Percentiles rank a stretch among this genome's conserved stretches.
Evolutionary conservation across 2,113 vertebrate genomes (phyloP).

Genomic region (Rhabdomys dilectus): DNA sequence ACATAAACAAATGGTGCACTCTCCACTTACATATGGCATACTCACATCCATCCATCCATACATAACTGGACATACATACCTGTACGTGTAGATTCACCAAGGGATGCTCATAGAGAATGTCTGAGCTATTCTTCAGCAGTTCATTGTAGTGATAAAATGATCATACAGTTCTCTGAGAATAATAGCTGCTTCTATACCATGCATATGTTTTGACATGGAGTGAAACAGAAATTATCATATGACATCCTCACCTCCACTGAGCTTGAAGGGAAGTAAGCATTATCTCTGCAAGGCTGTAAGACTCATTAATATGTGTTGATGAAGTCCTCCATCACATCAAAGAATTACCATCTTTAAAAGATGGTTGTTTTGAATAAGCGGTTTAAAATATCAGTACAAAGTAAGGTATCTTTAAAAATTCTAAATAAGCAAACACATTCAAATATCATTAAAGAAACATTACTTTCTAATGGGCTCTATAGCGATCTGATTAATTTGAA

Average conservation of each 20-base stretch:
- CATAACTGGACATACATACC: neutral
- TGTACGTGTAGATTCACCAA: neutral
- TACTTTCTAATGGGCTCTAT: neutral
- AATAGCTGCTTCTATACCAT: neutral
- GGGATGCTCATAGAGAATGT: neutral
- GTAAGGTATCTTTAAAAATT: slow-evolving; percentile 35
- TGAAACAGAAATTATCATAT: slow-evolving; percentile 16
- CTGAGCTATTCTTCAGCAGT: neutral
- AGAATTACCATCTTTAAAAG: slow-evolving; percentile 47
- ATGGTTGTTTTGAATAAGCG: slow-evolving; percentile 54
- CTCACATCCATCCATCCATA: neutral
- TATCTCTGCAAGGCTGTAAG: neutral
- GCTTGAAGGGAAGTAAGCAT: neutral
- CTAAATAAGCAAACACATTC: slow-evolving; percentile 9
- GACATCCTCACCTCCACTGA: slow-evolving; percentile 5
- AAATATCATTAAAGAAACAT: slow-evolving; percentile 43
- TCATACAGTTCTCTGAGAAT: neutral
- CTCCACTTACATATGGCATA: neutral
- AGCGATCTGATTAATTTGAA: slow-evolving; percentile 38
- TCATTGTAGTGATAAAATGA: neutral
- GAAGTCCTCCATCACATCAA: slow-evolving; percentile 54
- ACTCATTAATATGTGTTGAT: slow-evolving; percentile 63
- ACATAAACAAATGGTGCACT: neutral
- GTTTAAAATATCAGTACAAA: slow-evolving; percentile 32
- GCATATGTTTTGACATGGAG: slow-evolving; percentile 42